Percentiles rank a stretch among this genome's conserved stretches.
Evolutionary conservation across 2,888 invertebrate species (phyloP).

Genomic region (Xylota sylvarum): DNA sequence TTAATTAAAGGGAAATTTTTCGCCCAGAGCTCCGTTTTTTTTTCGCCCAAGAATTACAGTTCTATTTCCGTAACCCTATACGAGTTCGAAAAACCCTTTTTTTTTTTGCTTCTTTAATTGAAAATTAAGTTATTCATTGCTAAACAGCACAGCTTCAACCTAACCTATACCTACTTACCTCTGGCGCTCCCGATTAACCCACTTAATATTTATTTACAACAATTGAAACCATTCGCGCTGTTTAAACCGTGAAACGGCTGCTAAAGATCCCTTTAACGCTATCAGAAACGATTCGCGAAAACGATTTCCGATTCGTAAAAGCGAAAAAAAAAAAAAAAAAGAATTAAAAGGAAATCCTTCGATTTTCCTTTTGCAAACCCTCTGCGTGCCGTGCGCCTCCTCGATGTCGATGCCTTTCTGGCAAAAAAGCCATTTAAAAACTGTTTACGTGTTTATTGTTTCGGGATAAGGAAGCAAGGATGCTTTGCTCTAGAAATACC

Average conservation of each 20-base stretch:
- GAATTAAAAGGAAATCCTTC: constrained; percentile 70
- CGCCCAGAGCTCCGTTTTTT: background rate
- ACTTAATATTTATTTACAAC: constrained; percentile 65
- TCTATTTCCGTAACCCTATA: constrained; percentile 35
- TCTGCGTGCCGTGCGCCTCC: background rate
- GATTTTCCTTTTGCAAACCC: constrained; percentile 33
- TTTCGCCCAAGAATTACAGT: constrained; percentile 35
- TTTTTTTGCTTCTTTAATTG: constrained; percentile 53
- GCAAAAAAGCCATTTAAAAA: constrained; percentile 57
- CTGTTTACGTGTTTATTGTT: constrained; percentile 75
- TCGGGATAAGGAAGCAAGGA: constrained; percentile 43
- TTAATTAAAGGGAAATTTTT: constrained; percentile 20
- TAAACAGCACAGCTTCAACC: constrained; percentile 6
- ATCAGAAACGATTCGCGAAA: constrained; percentile 59
- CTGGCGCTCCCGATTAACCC: constrained; percentile 44
- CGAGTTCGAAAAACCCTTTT: background rate
- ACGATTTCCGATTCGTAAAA: constrained; percentile 67
- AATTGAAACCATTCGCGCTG: constrained; percentile 33
- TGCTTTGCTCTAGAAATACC: constrained; percentile 4
- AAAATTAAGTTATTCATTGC: constrained; percentile 73
- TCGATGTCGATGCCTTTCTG: background rate
- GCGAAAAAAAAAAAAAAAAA: constrained; percentile 17
- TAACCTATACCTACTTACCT: no score
- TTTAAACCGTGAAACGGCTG: constrained; percentile 29
- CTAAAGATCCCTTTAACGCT: constrained; percentile 44